Evolutionary conservation across 1,140 invertebrate species (phyloP), one percentile per base, ranked within the genome.

Genomic region (Trachymyrmex cornetzi): DNA sequence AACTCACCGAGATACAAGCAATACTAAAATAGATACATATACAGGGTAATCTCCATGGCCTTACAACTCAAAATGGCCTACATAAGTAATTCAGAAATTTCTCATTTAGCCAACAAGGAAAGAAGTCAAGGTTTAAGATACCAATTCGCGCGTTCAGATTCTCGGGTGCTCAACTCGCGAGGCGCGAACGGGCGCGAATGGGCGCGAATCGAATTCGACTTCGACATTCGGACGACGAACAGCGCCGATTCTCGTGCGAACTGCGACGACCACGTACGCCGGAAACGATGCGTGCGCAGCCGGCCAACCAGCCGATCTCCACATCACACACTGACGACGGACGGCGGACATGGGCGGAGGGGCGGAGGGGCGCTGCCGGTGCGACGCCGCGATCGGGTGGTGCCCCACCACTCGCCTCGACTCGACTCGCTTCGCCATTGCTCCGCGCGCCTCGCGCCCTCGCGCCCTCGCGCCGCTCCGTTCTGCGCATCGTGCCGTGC

Each of bases 221-320:
- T 63, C 34, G 34, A 19, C 57, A 34, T 34, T 34, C 6, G 6
- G 34, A 12, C 34, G 34, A 3, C 38, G 16, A 63, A 63, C 59
- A 24, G 34, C 57, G 57, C 75, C 16, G 61, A 11, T 7, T 63
- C 38, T 48, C 30, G 14, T 3, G 38, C n/a, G n/a, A n/a, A n/a
- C n/a, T n/a, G n/a, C 66, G 38, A 91, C 27, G 88, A 90, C 88
- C 89, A 91, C 90, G 90, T 91, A 91, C 44, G 14, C 89, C 89
- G 90, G 90, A 91, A 91, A 24, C 86, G 89, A 77, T 80, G 90
- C 77, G 72, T 61, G n/a, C 63, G 30, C 30, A 55, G 22, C n/a
- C n/a, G n/a, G n/a, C 55, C 38, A 14, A 44, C 38, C 75, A 64
- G 16, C 24, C 72, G 67, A 91, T 79, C 84, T 91, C 90, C 90